Evolutionary conservation across 2,113 vertebrate species (phyloP).

Genomic region (Trinectes maculatus): DNA sequence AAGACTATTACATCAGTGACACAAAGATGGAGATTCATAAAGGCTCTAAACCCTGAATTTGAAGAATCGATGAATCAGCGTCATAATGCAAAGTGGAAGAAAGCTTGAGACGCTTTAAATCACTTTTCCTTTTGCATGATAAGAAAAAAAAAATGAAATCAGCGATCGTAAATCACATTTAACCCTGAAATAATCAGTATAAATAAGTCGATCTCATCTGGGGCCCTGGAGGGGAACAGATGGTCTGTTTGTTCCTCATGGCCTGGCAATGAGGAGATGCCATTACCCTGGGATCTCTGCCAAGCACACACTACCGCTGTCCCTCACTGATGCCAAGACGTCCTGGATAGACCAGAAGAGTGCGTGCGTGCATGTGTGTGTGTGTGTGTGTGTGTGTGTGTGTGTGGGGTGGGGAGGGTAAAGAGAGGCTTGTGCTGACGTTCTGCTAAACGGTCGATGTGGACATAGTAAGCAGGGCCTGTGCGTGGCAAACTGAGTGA

Average conservation of each 20-base stretch:
- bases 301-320: conserved; percentile 50
- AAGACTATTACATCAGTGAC: background rate
- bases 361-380: conserved; percentile 22
- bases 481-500: background rate
- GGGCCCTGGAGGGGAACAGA: conserved; percentile 66
- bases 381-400: conserved; percentile 8
- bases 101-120: background rate
- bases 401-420: background rate
- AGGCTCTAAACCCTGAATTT: background rate
- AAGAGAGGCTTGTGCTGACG: conserved; percentile 21
- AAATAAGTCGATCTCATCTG: conserved; percentile 57
- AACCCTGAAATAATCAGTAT: conserved; percentile 51
- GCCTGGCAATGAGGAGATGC: conserved; percentile 64
- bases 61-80: background rate
- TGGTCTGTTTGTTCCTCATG: conserved; percentile 69
- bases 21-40: background rate
- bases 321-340: conserved; percentile 56
- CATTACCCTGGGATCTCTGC: conserved; percentile 69
- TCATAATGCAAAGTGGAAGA: background rate
- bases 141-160: conserved; percentile 31
- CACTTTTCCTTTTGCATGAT: conserved; percentile 2
- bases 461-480: background rate
- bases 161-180: conserved; percentile 28
- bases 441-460: conserved; percentile 49
- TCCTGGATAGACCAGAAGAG: conserved; percentile 56